Conservation (phyloP, 2,888 invertebrate genomes). For the Petrolisthes cinctipes region DNA sequence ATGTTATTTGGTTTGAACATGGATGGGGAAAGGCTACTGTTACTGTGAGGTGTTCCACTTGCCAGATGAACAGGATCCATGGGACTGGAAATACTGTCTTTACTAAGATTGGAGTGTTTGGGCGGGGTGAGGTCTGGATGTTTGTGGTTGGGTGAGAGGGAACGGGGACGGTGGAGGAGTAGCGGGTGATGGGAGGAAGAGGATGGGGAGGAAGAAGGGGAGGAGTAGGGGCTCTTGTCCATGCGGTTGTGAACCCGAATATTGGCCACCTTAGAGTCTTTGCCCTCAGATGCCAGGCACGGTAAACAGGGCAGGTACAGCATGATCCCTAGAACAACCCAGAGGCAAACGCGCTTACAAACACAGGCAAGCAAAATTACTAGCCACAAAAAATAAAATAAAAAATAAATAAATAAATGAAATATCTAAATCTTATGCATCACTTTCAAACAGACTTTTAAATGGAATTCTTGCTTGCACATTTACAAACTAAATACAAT, state of each 20-base stretch:
- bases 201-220: constrained; percentile 32
- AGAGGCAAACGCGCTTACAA: constrained; percentile 59
- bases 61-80: constrained; percentile 55
- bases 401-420: background rate
- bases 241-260: constrained; percentile 64
- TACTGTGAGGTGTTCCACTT: constrained; percentile 53
- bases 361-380: constrained; percentile 51
- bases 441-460: no score
- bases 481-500: constrained; percentile 31
- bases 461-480: constrained; percentile 36
- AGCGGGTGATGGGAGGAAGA: constrained; percentile 7
- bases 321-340: constrained; percentile 67
- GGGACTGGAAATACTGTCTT: constrained; percentile 50
- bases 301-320: constrained; percentile 68
- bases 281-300: constrained; percentile 67
- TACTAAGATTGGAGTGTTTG: constrained; percentile 48
- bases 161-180: constrained; percentile 59
- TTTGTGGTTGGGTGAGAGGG: constrained; percentile 64
- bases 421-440: background rate
- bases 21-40: constrained; percentile 39
- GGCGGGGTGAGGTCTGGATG: constrained; percentile 43
- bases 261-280: constrained; percentile 66
- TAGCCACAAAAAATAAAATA: constrained; percentile 33
- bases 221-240: constrained; percentile 57
- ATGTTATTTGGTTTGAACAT: constrained; percentile 50